Conservation (phyloP, 2,797 vertebrate genomes). For the Gorsachius magnificus region DNA sequence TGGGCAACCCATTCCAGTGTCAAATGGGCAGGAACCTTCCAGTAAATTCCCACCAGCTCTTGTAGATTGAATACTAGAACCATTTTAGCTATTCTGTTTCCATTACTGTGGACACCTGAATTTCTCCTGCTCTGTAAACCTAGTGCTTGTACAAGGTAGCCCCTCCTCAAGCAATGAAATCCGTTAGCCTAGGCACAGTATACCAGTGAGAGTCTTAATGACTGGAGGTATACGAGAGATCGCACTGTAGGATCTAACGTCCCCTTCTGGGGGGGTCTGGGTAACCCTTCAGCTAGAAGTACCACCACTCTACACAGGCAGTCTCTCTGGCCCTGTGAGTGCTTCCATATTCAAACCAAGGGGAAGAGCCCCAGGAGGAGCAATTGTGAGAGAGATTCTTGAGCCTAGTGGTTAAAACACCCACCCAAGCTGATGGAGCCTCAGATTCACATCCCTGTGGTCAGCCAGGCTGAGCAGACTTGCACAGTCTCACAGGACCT, state of each 20-base stretch:
- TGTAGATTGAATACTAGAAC: not conserved
- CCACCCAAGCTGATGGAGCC: not conserved
- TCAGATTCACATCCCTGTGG: not conserved
- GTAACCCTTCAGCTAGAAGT: not conserved
- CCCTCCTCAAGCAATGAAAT: not conserved
- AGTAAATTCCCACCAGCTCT: not conserved
- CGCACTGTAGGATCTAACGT: not conserved
- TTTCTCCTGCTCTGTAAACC: not conserved
- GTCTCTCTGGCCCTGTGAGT: not conserved
- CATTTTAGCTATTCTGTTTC: not conserved
- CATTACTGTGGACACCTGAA: not conserved
- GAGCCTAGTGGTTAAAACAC: not conserved
- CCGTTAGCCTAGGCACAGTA: not conserved
- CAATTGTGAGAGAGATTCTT: not conserved
- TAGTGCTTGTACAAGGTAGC: not conserved
- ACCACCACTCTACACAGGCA: not conserved
- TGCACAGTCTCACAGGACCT: not conserved
- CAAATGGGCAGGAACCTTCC: not conserved
- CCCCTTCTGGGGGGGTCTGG: not conserved
- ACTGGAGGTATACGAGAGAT: not conserved
- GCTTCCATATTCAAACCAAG: not conserved
- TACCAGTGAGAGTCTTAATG: not conserved
- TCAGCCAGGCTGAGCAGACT: not conserved
- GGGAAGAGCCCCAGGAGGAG: not conserved
- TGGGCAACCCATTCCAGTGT: not conserved